A percentile compares a stretch with the other conserved stretches of the same genome.
These are phyloP conservation scores for Okamejei kenojei DNA, from an alignment of 2,797 vertebrate species.

Conservation along the genomic window DNA sequence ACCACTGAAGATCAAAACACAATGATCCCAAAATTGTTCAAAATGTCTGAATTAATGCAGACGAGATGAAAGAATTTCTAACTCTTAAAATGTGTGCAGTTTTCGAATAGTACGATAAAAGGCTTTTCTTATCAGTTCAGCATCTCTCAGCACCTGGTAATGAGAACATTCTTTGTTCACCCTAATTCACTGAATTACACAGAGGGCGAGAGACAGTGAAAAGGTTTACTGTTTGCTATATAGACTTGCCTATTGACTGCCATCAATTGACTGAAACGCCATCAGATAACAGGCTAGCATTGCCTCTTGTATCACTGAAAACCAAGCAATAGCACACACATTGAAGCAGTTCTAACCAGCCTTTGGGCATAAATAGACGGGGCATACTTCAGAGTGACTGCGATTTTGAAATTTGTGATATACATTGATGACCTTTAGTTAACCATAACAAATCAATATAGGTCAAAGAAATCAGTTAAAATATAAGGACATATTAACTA, in stretches of 20 bases:
- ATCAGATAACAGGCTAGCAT: constrained; percentile 40
- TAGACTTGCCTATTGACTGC: constrained; percentile 40
- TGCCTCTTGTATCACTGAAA: constrained; percentile 30
- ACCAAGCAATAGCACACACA: constrained; percentile 39
- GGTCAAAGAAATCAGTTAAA: constrained; percentile 23
- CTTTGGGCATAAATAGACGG: constrained; percentile 39
- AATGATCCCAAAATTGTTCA: neutral
- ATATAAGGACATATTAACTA: neutral
- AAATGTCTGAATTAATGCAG: neutral
- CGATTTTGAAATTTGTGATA: constrained; percentile 10
- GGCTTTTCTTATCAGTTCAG: constrained; percentile 41
- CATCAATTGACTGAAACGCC: constrained; percentile 39
- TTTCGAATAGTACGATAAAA: constrained; percentile 38
- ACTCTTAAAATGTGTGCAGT: constrained; percentile 11
- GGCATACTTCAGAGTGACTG: constrained; percentile 12
- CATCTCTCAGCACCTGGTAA: constrained; percentile 41
- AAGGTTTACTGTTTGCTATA: constrained; percentile 37
- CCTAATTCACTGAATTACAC: constrained; percentile 40
- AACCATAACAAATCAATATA: constrained; percentile 16
- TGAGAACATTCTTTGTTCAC: constrained; percentile 41
- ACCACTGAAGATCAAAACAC: constrained; percentile 42
- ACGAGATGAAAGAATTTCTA: constrained; percentile 29
- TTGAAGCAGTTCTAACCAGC: constrained; percentile 24
- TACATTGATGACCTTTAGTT: constrained; percentile 17
- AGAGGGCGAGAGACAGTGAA: constrained; percentile 37